These are phyloP conservation scores for Vireo altiloquus DNA, from an alignment of 2,113 vertebrate species.

Conservation along the genomic window DNA sequence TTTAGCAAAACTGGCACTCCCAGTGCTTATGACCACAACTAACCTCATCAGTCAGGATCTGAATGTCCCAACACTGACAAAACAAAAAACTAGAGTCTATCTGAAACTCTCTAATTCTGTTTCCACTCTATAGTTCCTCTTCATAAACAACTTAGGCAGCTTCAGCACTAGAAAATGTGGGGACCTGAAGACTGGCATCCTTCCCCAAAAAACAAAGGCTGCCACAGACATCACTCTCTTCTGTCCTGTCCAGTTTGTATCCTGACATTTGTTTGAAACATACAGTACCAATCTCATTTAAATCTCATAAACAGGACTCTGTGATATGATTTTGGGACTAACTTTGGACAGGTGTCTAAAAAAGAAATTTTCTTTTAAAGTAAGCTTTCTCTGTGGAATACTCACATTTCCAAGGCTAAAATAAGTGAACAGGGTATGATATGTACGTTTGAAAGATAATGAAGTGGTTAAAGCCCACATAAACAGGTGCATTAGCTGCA, in stretches of 20 bases:
- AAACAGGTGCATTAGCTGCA: neutral
- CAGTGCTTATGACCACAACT: neutral
- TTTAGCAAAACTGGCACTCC: slow-evolving; percentile 14
- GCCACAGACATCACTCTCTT: neutral
- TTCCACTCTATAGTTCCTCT: neutral
- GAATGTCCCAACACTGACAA: neutral
- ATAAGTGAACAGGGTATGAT: neutral
- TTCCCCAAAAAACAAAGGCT: neutral
- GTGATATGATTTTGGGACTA: neutral
- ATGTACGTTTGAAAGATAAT: neutral
- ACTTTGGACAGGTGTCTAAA: neutral
- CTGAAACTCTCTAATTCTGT: neutral
- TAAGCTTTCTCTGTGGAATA: neutral
- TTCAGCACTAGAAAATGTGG: neutral
- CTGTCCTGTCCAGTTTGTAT: neutral
- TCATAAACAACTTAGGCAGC: neutral
- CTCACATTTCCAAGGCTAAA: neutral
- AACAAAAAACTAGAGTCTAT: neutral
- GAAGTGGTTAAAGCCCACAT: neutral
- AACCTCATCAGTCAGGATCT: slow-evolving; percentile 11
- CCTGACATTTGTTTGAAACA: neutral
- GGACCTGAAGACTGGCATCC: neutral
- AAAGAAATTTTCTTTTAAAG: neutral
- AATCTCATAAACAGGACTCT: neutral
- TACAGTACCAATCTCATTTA: neutral